These are phyloP conservation scores for Channa argus DNA, from an alignment of 2,113 vertebrate genomes.

Conservation along the genomic window DNA sequence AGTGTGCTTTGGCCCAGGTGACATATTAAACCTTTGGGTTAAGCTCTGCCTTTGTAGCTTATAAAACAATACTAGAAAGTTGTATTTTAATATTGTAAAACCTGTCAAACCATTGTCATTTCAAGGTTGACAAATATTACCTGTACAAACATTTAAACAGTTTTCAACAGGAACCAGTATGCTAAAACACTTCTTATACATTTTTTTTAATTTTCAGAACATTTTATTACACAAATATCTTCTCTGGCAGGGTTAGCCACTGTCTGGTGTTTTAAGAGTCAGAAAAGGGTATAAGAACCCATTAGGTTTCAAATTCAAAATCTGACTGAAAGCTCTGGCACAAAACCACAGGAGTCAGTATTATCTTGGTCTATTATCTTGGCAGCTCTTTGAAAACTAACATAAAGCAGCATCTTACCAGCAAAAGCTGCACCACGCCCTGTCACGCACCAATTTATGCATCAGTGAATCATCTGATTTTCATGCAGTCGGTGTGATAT, in stretches of 20 bases:
- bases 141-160: constrained; percentile 2
- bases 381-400: constrained; percentile 42
- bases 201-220: constrained; percentile 14
- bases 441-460: constrained; percentile 30
- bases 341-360: constrained; percentile 45
- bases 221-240: constrained; percentile 18
- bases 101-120: constrained; percentile 6
- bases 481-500: constrained; percentile 21
- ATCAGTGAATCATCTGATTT: constrained; percentile 50
- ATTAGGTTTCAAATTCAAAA: constrained; percentile 53
- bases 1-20: constrained; percentile 36
- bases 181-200: constrained; percentile 8
- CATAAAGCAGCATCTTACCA: constrained; percentile 40
- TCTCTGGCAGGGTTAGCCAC: constrained; percentile 11
- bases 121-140: constrained; percentile 21
- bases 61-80: constrained; percentile 32
- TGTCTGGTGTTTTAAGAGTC: constrained; percentile 25
- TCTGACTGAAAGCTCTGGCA: constrained; percentile 18
- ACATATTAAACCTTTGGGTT: constrained; percentile 47
- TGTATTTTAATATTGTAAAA: constrained; percentile 31
- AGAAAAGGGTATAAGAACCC: constrained; percentile 35
- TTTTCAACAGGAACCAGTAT: constrained; percentile 12
- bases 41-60: constrained; percentile 57
- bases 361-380: constrained; percentile 45
- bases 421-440: constrained; percentile 44